Evolutionary conservation across 2,797 vertebrate species (phyloP), one percentile per base, ranked within the genome.

Genomic region (Pseudopleuronectes americanus): DNA sequence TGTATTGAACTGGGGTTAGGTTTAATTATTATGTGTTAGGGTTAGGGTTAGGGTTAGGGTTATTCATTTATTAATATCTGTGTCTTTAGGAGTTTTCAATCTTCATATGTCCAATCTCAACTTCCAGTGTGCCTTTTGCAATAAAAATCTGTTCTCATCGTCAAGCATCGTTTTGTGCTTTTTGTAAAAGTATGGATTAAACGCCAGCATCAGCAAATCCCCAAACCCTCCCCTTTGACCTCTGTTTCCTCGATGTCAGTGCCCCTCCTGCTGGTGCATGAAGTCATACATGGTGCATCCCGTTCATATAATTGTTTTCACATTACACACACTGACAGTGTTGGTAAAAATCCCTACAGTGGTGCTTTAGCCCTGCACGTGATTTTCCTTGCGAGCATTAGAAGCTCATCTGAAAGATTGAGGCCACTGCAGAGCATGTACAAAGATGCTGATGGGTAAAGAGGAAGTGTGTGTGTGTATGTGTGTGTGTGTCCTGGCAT

Each of bases 391-490:
- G 43, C 17, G 21, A 28, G 43, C 36, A 23, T 51, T 63, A 21
- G 8, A 43, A 68, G 65, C 57, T 48, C 22, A 75, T 19, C 26
- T 63, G 47, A 75, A 76, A 64, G 63, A 74, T 58, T 55, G 36
- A 68, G 58, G 75, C 21, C 65, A 74, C 45, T 23, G 53, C 79
- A 49, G 60, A 73, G 21, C 31, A 48, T 75, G 55, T 68, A 47
- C 61, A 67, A 62, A 48, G n/a, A 68, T 3, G 16, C 55, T 16
- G 14, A 51, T 43, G 59, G 10, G 66, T 31, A 45, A 45, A 19
- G 17, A 45, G 43, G 43, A 16, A 45, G 43, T 8, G 0, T 45
- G 43, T 19, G 43, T 19, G 43, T 45, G 16, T 17, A 4, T 9
- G 53, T 77, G 31, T 36, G 65, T 28, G 63, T 51, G 63, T 52